Conservation (phyloP, 2,797 vertebrate genomes). For the Cynopterus sphinx region DNA sequence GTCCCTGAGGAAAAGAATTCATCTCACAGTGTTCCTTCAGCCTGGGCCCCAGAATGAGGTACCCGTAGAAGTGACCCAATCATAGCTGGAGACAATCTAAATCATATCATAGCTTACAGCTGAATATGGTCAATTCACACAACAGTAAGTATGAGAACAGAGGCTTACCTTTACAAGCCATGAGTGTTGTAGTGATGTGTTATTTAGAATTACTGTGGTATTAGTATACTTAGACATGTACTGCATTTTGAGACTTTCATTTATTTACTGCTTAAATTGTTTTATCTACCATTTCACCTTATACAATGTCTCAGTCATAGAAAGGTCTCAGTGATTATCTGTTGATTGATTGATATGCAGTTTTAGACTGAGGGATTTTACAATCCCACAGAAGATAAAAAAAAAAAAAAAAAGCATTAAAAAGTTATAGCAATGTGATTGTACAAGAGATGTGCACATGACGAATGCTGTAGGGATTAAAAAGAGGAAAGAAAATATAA, state of each 20-base stretch:
- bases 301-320: background rate
- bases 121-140: background rate
- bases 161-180: background rate
- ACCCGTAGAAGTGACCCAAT: background rate
- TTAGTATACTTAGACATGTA: background rate
- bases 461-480: background rate
- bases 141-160: background rate
- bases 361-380: background rate
- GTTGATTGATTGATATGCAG: background rate
- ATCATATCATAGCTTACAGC: background rate
- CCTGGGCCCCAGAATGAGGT: background rate
- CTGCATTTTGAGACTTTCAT: background rate
- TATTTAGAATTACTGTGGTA: background rate
- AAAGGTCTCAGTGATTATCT: background rate
- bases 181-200: background rate
- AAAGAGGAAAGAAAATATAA: background rate
- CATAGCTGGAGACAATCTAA: background rate
- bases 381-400: background rate
- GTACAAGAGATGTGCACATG: background rate
- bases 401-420: background rate
- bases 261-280: slow-evolving; percentile 34
- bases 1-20: background rate
- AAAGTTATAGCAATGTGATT: background rate
- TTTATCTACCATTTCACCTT: slow-evolving; percentile 35
- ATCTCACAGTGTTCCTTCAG: background rate